Conservation (phyloP, 2,888 invertebrate species). For the Drosophila heteroneura region DNA sequence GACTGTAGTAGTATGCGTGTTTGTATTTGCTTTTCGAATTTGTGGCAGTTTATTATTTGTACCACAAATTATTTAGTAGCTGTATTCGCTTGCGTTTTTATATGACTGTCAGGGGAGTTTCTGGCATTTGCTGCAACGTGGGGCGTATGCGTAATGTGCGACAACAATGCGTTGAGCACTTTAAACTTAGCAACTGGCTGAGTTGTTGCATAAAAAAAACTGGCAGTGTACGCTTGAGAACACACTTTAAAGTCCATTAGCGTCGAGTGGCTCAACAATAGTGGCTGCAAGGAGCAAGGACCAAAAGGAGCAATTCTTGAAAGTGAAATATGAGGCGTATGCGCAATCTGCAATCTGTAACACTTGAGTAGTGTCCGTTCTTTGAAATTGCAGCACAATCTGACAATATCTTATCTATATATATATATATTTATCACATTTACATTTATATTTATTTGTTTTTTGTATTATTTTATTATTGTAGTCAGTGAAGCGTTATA, state of each 20-base stretch:
- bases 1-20: conserved; percentile 11
- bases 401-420: conserved; percentile 33
- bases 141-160: conserved; percentile 64
- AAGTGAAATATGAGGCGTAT: conserved; percentile 36
- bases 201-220: conserved; percentile 14
- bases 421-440: conserved; percentile 31
- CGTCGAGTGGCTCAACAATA: conserved; percentile 58
- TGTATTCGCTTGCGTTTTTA: conserved; percentile 15
- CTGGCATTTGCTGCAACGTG: conserved; percentile 44
- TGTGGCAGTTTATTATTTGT: conserved; percentile 64
- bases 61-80: conserved; percentile 35
- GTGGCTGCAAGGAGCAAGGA: conserved; percentile 21
- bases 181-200: conserved; percentile 43
- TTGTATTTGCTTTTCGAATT: conserved; percentile 28
- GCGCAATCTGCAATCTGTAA: conserved; percentile 30
- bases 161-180: conserved; percentile 47
- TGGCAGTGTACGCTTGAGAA: conserved; percentile 63
- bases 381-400: conserved; percentile 26
- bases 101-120: conserved; percentile 30
- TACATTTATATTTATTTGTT: conserved; percentile 32
- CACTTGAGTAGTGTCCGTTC: conserved; percentile 18
- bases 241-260: conserved; percentile 82
- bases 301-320: conserved; percentile 17
- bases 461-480: conserved; percentile 2
- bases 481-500: conserved; percentile 28